Base-by-base conservation (phyloP, 2,888 invertebrate genomes). In the Stenchaetothrips biformis region DNA sequence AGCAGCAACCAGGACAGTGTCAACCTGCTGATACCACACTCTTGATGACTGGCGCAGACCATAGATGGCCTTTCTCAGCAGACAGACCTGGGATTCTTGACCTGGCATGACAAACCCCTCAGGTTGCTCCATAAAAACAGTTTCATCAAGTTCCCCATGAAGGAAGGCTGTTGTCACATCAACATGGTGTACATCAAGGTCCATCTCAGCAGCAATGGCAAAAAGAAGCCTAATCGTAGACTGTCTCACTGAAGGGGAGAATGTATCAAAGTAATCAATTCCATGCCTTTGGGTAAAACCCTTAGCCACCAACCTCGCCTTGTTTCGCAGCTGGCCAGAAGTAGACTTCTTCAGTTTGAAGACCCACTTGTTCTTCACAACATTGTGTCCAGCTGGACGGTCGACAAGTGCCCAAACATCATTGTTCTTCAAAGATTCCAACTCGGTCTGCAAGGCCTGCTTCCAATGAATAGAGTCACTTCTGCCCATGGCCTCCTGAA, bases 341-440 rank as follows among this genome's bases (percentile, higher is more conserved):
- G 49, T 11, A 49, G 49, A 49, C 11, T 11, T 49, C 49, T 49
- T 49, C 8, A 49, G 49, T 49, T 49, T 49, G 11, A 49, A 49
- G 49, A 49, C 49, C 49, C 49, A 49, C 49, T 49, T 49, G 49
- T 7, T 9, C 49, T 49, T 49, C 8, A 49, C 49, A 9, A 49
- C 11, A 11, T 49, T 49, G 8, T 49, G 7, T 7, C 49, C 49
- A 7, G 7, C 49, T 11, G 49, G 49, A 9, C 85, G 4, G 82
- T 86, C 53, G 87, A 87, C 83, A 86, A 86, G 80, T 85, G 86
- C 81, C 86, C 86, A 0, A 84, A 83, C 77, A 62, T 74, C 77
- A 11, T 80, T 21, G 9, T 18, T 9, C 25, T 47, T 78, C 21
- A 27, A 48, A 18, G 3, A 48, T 48, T 48, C 8, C 8, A 9